A percentile compares a stretch with the other conserved stretches of the same genome.
Conservation (phyloP, 2,888 invertebrate species). For the Epinotia nisella region DNA sequence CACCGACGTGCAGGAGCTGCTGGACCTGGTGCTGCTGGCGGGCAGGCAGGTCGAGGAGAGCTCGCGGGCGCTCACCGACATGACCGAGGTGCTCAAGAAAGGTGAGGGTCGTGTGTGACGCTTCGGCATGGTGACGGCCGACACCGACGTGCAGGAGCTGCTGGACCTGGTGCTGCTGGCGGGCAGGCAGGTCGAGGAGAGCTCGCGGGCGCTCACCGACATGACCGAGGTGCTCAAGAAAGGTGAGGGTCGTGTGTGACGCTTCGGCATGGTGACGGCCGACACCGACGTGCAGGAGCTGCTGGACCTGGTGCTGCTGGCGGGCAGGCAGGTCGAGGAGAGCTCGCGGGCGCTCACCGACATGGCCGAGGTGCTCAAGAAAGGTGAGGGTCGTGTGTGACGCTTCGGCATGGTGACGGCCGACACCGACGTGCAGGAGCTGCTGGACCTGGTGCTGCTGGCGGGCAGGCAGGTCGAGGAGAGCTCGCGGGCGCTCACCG, state of each 20-base stretch:
- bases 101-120: too few species aligned
- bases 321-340: conserved; percentile 97
- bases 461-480: conserved; percentile 97
- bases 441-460: conserved; percentile 92
- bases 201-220: conserved; percentile 94
- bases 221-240: conserved; percentile 98
- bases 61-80: conserved; percentile 95
- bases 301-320: conserved; percentile 92
- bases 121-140: conserved; percentile 98
- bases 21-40: conserved; percentile 92
- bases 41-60: conserved; percentile 98
- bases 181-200: conserved; percentile 97
- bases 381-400: too few species aligned
- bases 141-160: conserved; percentile 96
- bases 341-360: conserved; percentile 96
- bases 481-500: conserved; percentile 95
- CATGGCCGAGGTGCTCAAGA: conserved; percentile 97
- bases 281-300: conserved; percentile 97
- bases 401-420: conserved; percentile 98
- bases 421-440: conserved; percentile 96
- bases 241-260: too few species aligned
- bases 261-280: conserved; percentile 98
- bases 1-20: conserved; percentile 95
- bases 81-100: conserved; percentile 97
- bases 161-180: conserved; percentile 93